Evolutionary conservation across 2,797 vertebrate genomes (phyloP).

Genomic region (Iguana delicatissima): DNA sequence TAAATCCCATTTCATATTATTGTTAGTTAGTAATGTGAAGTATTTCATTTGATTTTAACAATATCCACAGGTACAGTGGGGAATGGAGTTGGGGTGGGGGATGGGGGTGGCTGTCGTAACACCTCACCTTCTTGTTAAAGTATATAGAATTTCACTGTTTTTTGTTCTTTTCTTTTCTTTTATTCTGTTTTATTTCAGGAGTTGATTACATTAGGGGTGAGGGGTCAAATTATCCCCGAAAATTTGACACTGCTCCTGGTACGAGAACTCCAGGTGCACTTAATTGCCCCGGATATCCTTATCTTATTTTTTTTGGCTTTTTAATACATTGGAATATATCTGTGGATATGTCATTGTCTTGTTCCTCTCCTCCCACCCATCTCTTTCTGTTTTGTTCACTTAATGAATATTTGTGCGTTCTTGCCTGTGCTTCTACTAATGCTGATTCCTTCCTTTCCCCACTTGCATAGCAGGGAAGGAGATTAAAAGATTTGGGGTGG

Average conservation of each 20-base stretch:
- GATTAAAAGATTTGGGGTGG: not conserved
- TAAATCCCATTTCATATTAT: slow-evolving; percentile 39
- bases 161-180: slow-evolving; percentile 73
- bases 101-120: rapidly evolving
- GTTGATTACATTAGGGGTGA: slow-evolving; percentile 94
- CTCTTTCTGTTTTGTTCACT: slow-evolving; percentile 43
- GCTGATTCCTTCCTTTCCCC: slow-evolving; percentile 21
- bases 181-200: slow-evolving; percentile 85
- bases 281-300: slow-evolving; percentile 78
- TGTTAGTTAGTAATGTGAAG: slow-evolving; percentile 1
- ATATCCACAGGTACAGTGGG: slow-evolving; percentile 78
- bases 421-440: slow-evolving; percentile 73
- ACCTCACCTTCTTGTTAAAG: slow-evolving; percentile 45
- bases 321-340: slow-evolving; percentile 74
- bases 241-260: slow-evolving; percentile 97
- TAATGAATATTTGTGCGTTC: slow-evolving; percentile 60
- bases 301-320: slow-evolving; percentile 38
- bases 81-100: not conserved
- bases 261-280: slow-evolving; percentile 84
- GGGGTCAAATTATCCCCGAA: slow-evolving; percentile 92
- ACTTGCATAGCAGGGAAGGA: not conserved
- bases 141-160: slow-evolving; percentile 75
- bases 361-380: not conserved
- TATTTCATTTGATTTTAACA: slow-evolving; percentile 61
- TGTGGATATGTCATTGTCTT: slow-evolving; percentile 81